Evolutionary conservation across 2,113 vertebrate genomes (phyloP).

Genomic region (Calcarius ornatus): DNA sequence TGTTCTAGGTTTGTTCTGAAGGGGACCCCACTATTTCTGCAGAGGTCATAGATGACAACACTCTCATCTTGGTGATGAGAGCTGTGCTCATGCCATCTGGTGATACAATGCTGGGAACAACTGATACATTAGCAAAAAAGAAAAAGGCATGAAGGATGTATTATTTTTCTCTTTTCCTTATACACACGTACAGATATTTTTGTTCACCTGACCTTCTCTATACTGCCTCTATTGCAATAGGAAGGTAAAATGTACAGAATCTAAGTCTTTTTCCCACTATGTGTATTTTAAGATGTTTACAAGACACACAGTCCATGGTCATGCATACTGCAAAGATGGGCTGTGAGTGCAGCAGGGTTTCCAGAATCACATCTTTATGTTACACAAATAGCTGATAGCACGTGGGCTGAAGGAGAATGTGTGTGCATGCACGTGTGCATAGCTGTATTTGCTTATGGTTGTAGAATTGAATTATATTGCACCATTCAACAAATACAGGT

Average conservation of each 20-base stretch:
- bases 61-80: background rate
- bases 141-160: background rate
- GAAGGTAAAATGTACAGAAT: background rate
- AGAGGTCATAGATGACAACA: background rate
- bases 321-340: background rate
- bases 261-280: background rate
- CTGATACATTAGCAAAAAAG: background rate
- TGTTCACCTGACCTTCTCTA: background rate
- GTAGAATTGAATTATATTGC: background rate
- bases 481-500: background rate
- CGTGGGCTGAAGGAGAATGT: background rate
- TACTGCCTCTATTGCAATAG: background rate
- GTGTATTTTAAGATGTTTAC: background rate
- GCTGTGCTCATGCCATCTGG: background rate
- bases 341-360: accelerated
- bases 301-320: accelerated
- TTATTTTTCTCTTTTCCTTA: background rate
- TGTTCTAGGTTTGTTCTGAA: background rate
- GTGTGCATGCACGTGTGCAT: background rate
- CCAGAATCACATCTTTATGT: background rate
- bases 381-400: background rate
- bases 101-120: background rate
- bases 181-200: background rate
- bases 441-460: background rate
- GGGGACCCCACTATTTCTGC: background rate